phyloP scores from a whole-genome alignment of 2,797 vertebrate genomes.

The Xenops minutus region DNA sequence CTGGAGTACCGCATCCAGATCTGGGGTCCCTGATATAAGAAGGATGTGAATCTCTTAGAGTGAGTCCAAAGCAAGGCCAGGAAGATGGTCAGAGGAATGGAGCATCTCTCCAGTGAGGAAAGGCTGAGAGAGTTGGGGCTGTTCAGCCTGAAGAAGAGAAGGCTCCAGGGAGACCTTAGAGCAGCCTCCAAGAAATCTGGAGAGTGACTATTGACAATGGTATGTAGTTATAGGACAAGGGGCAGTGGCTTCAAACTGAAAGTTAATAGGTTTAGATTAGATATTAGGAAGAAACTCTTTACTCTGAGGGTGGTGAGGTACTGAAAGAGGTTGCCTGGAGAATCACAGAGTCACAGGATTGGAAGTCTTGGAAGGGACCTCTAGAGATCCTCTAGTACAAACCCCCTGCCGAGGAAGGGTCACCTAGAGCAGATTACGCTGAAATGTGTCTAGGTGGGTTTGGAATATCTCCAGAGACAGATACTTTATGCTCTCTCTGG shows the following conservation, averaged over 20 bases:
- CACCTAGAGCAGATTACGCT: too few relatives aligned
- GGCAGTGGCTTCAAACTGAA: neutral
- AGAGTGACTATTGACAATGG: neutral
- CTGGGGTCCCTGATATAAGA: accelerated
- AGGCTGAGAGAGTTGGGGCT: neutral
- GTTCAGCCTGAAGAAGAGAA: neutral
- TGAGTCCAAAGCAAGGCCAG: neutral
- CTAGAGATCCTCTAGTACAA: neutral
- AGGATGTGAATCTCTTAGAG: neutral
- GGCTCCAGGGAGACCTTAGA: accelerated
- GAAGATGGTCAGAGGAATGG: neutral
- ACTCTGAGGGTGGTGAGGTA: neutral
- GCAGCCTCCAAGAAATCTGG: neutral
- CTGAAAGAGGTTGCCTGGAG: neutral
- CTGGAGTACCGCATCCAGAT: too few relatives aligned
- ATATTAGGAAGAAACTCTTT: neutral
- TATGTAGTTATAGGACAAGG: neutral
- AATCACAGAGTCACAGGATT: neutral
- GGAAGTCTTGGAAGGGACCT: neutral
- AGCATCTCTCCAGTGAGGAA: neutral
- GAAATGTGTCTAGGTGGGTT: neutral
- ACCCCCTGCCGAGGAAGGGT: neutral
- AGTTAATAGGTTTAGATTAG: neutral
- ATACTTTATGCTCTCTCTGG: neutral
- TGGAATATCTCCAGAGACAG: neutral